Evolutionary conservation across 2,888 invertebrate species (phyloP).

Genomic region (Dyspetes luteomarginatus): DNA sequence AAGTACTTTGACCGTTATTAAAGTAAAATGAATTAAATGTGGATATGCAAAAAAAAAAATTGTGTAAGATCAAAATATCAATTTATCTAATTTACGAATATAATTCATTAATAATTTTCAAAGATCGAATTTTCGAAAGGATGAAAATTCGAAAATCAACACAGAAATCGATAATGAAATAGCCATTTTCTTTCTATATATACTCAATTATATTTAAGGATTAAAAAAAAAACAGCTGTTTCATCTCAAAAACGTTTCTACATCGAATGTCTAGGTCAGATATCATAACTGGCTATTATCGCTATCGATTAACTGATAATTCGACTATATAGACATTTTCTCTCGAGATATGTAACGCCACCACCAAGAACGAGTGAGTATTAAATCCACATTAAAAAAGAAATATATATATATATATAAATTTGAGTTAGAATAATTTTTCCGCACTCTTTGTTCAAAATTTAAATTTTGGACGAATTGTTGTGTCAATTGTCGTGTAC

Average conservation of each 20-base stretch:
- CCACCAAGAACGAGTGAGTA: too few species aligned
- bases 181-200: not conserved
- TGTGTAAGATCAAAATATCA: not conserved
- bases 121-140: too few species aligned
- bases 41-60: too few species aligned
- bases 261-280: not conserved
- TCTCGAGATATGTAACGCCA: not conserved
- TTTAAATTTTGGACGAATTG: constrained; percentile 3
- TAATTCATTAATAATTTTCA: too few species aligned
- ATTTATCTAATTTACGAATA: not conserved
- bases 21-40: not conserved
- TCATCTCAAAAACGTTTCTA: not conserved
- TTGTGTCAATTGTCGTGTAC: constrained; percentile 17
- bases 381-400: too few species aligned
- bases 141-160: not conserved
- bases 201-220: not conserved
- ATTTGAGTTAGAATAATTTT: too few species aligned
- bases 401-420: too few species aligned
- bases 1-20: not conserved
- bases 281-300: not conserved
- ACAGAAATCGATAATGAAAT: too few species aligned
- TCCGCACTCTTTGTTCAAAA: not conserved
- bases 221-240: not conserved
- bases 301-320: not conserved
- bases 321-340: not conserved